Base-by-base conservation (phyloP, 2,113 vertebrate genomes). In the Marmota monax region DNA sequence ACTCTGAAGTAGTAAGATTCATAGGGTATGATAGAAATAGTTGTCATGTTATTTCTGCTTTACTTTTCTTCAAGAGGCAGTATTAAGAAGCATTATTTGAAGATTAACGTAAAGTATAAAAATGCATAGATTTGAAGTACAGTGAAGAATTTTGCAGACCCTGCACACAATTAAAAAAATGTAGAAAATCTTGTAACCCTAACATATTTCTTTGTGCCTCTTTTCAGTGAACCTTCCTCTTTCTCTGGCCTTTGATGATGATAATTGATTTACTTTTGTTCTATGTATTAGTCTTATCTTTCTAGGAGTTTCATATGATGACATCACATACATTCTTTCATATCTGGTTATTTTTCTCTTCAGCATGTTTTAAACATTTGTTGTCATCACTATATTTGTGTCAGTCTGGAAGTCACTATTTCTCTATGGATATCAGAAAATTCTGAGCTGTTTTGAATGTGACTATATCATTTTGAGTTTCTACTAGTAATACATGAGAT, bases 301-400 rank as follows among this genome's bases (percentile, higher is more conserved):
- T 88, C 32, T 18, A 88, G 65, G 13, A 86, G 37, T 78, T 93
- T 73, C 65, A 93, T 80, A 73, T 73, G 85, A 73, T 89, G 27
- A 18, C 2, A 91, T 83, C 32, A 34, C 4, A 4, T 69, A 9
- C 22, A 53, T 90, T 78, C 45, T 85, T 83, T 74, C 84, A 17
- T 42, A n/a, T 77, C 1, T 93, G 34, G 23, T 4, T 23, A 79
- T 27, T 72, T 92, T 74, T 72, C 34, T 84, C 13, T 74, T 56
- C 69, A 88, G 34, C 58, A 45, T 84, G 7, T 51, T 96, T 97
- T 96, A 72, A 95, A 79, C 80, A 72, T 82, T 88, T 22, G 63
- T 69, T 18, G 45, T 42, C 5, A 51, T 79, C 16, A 42, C 11
- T 73, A 3, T 18, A 18, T 79, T n/a, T n/a, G 1, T 56, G 63